Base-by-base conservation (phyloP, 2,888 invertebrate genomes). In the Ditylenchus weischeri region DNA sequence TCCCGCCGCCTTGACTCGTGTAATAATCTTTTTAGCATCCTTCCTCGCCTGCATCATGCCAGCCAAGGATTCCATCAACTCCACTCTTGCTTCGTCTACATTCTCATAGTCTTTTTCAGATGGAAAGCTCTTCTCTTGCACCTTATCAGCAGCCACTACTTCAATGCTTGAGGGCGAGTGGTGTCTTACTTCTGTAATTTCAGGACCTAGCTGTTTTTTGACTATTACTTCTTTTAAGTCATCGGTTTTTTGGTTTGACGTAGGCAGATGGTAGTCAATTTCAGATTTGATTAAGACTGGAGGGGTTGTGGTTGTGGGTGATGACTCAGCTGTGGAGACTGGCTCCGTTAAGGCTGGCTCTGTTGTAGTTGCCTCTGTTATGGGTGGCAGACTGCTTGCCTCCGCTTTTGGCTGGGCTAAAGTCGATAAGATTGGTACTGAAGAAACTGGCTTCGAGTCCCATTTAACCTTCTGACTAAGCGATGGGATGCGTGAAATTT, bases 1-100 rank as follows among this genome's bases (percentile, higher is more conserved):
- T 21, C 69, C 69, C 13, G 70, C 21, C 7, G 70, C 35, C 36
- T 62, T 47, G 35, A 66, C 70, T n/a, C 65, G 43, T 18, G 51
- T 63, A 19, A 71, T 64, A 43, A 72, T 71, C 49, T 71, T 68
- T 18, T 64, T 49, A 21, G 70, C 64, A 35, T 63, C 64, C 23
- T 63, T 67, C 35, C 59, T 60, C 35, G 58, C 66, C 29, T 65
- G 57, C 62, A 72, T 71, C 57, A 70, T 29, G 19, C 60, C 69
- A 19, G 49, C 70, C 29, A 69, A 38, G 29, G 70, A 58, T 35
- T 61, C 36, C 70, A 70, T 60, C 4, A 69, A 69, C 29, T 69
- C 70, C 21, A 35, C 62, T n/a, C 47, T 57, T 18, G 68, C 69
- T 18, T 54, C 54, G 15, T 49, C 7, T 43, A 64, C 51, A 54